These are phyloP conservation scores for Petrolisthes manimaculis DNA, from an alignment of 2,888 invertebrate genomes.

Conservation along the genomic window DNA sequence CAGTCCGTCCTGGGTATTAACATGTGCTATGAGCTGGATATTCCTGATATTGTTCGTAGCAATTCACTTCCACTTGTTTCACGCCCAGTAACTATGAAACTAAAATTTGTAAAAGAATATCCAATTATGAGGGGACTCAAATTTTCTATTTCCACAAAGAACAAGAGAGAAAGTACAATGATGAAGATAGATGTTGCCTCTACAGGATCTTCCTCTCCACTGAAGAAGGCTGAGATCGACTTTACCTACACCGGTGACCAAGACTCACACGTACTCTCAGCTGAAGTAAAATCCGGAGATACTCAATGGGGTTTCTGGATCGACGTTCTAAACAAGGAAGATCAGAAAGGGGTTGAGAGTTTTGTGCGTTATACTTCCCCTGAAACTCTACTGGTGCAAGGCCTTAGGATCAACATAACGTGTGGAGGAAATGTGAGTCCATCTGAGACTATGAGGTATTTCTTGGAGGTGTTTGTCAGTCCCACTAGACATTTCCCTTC, in stretches of 20 bases:
- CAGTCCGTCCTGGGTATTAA: conserved; percentile 32
- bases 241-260: neutral
- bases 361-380: neutral
- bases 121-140: conserved; percentile 23
- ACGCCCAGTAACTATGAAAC: conserved; percentile 4
- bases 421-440: neutral
- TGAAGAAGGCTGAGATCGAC: neutral
- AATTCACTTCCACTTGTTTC: conserved; percentile 34
- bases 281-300: neutral
- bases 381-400: neutral
- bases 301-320: neutral
- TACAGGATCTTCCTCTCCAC: neutral
- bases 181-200: neutral
- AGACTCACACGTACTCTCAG: neutral
- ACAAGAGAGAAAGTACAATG: neutral
- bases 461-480: conserved; percentile 11
- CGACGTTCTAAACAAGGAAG: neutral
- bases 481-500: neutral
- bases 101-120: conserved; percentile 26
- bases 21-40: conserved; percentile 35
- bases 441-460: neutral
- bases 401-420: conserved; percentile 15
- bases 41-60: conserved; percentile 40
- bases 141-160: neutral
- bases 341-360: neutral